Conservation (phyloP, 2,797 vertebrate genomes). For the Sciurus carolinensis region DNA sequence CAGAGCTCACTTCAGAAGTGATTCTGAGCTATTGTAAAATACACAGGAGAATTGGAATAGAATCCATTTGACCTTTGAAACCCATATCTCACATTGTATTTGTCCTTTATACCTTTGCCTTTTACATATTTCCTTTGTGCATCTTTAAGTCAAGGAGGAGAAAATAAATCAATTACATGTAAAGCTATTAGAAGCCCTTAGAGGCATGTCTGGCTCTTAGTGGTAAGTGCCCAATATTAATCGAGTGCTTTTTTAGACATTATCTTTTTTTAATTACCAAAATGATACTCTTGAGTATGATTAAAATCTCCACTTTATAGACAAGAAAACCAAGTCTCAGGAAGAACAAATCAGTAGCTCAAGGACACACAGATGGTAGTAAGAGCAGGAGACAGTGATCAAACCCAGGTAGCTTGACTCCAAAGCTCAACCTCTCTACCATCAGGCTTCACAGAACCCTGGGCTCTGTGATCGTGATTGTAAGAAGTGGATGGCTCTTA, state of each 20-base stretch:
- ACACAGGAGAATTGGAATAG: constrained; percentile 22
- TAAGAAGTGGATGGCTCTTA: neutral
- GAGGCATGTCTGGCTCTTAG: neutral
- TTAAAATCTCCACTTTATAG: neutral
- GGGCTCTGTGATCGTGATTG: neutral
- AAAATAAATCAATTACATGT: constrained; percentile 30
- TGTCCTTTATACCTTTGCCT: neutral
- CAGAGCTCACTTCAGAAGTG: constrained; percentile 27
- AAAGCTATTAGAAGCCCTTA: neutral
- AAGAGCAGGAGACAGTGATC: neutral
- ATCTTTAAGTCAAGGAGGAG: constrained; percentile 1
- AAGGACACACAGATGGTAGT: neutral
- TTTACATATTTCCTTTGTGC: neutral
- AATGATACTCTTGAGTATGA: neutral
- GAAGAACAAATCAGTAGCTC: neutral
- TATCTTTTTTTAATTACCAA: neutral
- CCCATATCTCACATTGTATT: neutral
- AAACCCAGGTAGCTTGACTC: neutral
- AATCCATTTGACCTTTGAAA: constrained; percentile 49
- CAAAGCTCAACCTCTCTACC: neutral
- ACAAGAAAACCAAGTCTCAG: constrained; percentile 27
- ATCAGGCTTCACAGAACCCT: neutral
- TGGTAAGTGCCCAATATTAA: neutral
- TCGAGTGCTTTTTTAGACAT: constrained; percentile 3
- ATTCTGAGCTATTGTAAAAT: constrained; percentile 64